Percentiles rank a stretch among this genome's conserved stretches.
These are phyloP conservation scores for Bagarius yarrelli DNA, from an alignment of 2,113 vertebrate genomes.

Conservation along the genomic window DNA sequence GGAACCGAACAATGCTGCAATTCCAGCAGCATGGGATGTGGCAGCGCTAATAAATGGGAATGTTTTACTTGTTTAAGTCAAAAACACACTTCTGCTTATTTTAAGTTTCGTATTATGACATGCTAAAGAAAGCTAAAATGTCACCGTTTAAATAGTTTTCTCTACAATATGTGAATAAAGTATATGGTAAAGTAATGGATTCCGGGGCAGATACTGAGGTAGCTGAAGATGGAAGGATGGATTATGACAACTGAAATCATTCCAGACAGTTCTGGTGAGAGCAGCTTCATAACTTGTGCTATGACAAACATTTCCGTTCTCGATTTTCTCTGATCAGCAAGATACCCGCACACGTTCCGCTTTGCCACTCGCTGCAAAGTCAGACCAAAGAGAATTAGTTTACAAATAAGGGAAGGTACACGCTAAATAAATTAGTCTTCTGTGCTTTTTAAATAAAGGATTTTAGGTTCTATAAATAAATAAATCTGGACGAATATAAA, in stretches of 20 bases:
- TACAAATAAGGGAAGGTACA: background rate
- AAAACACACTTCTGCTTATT: no score
- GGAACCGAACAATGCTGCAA: background rate
- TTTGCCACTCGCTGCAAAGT: background rate
- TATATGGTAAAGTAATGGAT: no score
- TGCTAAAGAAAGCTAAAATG: no score
- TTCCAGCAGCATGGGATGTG: background rate
- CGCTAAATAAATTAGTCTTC: background rate
- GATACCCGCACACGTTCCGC: background rate
- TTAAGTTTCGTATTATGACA: no score
- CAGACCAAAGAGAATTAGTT: background rate
- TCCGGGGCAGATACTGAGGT: background rate
- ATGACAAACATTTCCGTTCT: constrained; percentile 22
- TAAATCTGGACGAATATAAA: background rate
- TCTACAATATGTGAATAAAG: no score
- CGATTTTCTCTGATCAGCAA: background rate
- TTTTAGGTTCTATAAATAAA: background rate
- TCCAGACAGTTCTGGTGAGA: background rate
- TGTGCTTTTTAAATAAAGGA: background rate
- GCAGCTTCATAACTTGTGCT: background rate
- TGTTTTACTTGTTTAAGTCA: background rate
- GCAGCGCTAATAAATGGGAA: background rate
- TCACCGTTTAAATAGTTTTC: no score
- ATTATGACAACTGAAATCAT: background rate
- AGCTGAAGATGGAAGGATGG: background rate